Base-by-base conservation (phyloP, 2,113 vertebrate species). In the Microcebus jonahi region DNA sequence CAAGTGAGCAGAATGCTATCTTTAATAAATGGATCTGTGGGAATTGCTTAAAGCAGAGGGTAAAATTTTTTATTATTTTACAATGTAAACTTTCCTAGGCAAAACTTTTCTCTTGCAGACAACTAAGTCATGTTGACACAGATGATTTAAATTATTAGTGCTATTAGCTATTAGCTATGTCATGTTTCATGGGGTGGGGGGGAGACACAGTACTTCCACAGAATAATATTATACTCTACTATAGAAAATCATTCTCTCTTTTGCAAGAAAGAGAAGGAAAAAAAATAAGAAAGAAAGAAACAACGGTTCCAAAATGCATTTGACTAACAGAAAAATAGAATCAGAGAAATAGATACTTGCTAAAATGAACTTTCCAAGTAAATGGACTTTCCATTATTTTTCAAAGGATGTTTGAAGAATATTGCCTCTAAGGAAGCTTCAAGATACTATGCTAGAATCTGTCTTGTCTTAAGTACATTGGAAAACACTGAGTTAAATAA, bases 351-450 rank as follows among this genome's bases (percentile, higher is more conserved):
- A 68, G 11, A 6, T 79, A 48, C 75, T 90, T 92, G 36, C 42
- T 76, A 73, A 73, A 85, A 63, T 18, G 42, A 25, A 1, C 15
- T 90, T 94, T 90, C 27, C 50, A 85, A 17, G 88, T 88, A 88
- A 85, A 55, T 18, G 73, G 31, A 55, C 53, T 55, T 55, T 55
- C 34, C 34, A 65, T 31, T 50, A 39, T 53, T 94, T 94, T 73
- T 95, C 61, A 92, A 86, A 90, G n/a, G 20, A 45, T 92, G 18
- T 79, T 77, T 89, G 59, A 97, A 94, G 61, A 94, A 57, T 57
- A 88, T 63, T 85, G 34, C 27, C 82, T 89, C 8, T 73, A 55
- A 84, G 8, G 31, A 77, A 94, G 9, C 48, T 92, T 95, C 21
- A 85, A 45, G 31, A 25, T 83, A 63, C 18, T 70, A 18, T 73